Evolutionary conservation across 2,797 vertebrate genomes (phyloP).

Genomic region (Gobio occitaniae): DNA sequence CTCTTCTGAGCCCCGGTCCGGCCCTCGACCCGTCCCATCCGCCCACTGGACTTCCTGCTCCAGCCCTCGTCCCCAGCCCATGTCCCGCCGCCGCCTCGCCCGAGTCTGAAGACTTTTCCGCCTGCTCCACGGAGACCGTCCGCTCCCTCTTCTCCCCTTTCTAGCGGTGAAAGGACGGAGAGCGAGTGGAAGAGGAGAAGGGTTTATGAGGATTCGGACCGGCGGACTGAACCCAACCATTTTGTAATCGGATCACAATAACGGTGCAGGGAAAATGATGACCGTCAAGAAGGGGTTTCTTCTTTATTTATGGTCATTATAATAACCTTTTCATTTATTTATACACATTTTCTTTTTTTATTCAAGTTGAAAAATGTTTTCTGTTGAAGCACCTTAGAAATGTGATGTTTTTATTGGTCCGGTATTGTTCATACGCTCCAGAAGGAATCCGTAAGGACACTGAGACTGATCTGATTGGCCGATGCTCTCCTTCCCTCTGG

Average conservation of each 20-base stretch:
- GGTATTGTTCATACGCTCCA: slow-evolving; percentile 32
- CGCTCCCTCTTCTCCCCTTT: slow-evolving; percentile 90
- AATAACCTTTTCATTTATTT: slow-evolving; percentile 44
- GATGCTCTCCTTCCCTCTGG: slow-evolving; percentile 33
- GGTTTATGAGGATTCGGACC: slow-evolving; percentile 61
- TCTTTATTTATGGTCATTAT: slow-evolving; percentile 49
- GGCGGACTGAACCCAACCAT: slow-evolving; percentile 74
- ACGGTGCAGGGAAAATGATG: slow-evolving; percentile 40
- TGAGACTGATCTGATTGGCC: slow-evolving; percentile 5
- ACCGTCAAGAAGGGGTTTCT: slow-evolving; percentile 43
- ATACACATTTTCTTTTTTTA: slow-evolving; percentile 41
- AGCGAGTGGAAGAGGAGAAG: slow-evolving; percentile 45
- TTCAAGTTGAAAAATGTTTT: slow-evolving; percentile 20
- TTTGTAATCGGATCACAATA: slow-evolving; percentile 67
- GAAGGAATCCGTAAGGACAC: slow-evolving; percentile 15
- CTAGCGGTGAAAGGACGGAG: slow-evolving; percentile 65
- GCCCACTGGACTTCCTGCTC: neutral
- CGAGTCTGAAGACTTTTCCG: slow-evolving; percentile 79
- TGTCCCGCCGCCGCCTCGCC: slow-evolving; percentile 64
- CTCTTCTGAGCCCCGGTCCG: slow-evolving; percentile 80
- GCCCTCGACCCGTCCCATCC: slow-evolving; percentile 78
- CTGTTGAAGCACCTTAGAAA: slow-evolving; percentile 35
- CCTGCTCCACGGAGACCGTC: slow-evolving; percentile 89
- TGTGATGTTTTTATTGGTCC: slow-evolving; percentile 42
- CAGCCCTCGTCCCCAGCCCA: neutral